Evolutionary conservation across 2,113 vertebrate genomes (phyloP).

Genomic region (Cynopterus brachyotis): DNA sequence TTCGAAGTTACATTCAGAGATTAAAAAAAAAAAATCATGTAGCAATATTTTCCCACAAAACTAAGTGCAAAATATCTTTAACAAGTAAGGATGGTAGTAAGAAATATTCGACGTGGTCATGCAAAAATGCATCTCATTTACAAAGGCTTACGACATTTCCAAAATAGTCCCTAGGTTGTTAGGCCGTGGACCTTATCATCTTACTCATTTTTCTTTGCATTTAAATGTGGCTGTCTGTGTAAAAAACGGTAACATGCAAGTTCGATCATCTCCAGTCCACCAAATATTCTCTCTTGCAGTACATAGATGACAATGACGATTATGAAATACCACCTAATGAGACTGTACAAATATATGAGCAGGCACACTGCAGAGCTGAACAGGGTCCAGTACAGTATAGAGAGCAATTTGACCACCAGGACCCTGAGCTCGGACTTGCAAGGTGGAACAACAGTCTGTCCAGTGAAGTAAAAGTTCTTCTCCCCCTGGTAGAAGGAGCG

Average conservation of each 20-base stretch:
- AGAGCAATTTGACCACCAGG: slow-evolving; percentile 88
- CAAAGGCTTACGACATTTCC: slow-evolving; percentile 62
- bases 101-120: slow-evolving; percentile 81
- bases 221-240: slow-evolving; percentile 78
- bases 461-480: slow-evolving; percentile 83
- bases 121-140: slow-evolving; percentile 81
- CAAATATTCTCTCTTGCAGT: slow-evolving; percentile 89
- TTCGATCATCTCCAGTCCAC: slow-evolving; percentile 95
- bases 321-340: slow-evolving; percentile 89
- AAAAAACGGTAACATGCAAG: slow-evolving; percentile 90
- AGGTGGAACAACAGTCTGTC: slow-evolving; percentile 86
- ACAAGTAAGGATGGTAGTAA: slow-evolving; percentile 71
- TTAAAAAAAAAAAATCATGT: slow-evolving; percentile 63
- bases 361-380: slow-evolving; percentile 86
- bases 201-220: slow-evolving; percentile 81
- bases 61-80: slow-evolving; percentile 80
- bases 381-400: slow-evolving; percentile 92
- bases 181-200: background rate
- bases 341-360: slow-evolving; percentile 87
- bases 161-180: slow-evolving; percentile 20
- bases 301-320: slow-evolving; percentile 85
- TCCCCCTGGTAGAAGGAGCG: slow-evolving; percentile 88
- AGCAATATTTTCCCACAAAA: slow-evolving; percentile 75
- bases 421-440: slow-evolving; percentile 96
- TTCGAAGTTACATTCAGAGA: slow-evolving; percentile 83